These are phyloP conservation scores for Cairina moschata DNA, from an alignment of 2,113 vertebrate species.

Conservation along the genomic window DNA sequence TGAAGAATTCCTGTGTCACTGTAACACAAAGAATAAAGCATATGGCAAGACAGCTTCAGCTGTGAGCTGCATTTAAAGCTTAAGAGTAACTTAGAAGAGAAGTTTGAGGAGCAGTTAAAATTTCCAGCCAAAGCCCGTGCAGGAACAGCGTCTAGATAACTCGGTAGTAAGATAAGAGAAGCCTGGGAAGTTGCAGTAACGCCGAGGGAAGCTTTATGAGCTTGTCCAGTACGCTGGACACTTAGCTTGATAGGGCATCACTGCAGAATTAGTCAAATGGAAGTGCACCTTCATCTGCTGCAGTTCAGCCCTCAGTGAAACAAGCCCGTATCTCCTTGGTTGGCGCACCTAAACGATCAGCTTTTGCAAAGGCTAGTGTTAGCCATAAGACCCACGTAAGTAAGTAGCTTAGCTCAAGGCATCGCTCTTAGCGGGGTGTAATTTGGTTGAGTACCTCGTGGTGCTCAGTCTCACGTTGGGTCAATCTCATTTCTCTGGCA, in stretches of 20 bases:
- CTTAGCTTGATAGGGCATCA: background rate
- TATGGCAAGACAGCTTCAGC: background rate
- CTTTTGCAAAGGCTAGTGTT: background rate
- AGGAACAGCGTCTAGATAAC: background rate
- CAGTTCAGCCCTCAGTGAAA: background rate
- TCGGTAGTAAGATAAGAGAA: background rate
- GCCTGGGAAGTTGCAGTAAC: background rate
- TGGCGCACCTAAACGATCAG: background rate
- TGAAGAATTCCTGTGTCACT: background rate
- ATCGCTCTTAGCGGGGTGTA: background rate
- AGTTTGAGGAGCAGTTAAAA: background rate
- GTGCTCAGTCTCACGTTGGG: background rate
- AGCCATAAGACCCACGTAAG: rapidly evolving
- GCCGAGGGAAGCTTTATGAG: background rate
- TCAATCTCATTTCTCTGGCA: background rate
- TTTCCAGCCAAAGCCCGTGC: background rate
- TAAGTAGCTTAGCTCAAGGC: background rate
- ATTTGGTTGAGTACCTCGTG: background rate
- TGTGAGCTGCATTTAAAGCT: background rate
- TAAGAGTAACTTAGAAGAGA: background rate
- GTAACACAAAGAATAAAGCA: background rate
- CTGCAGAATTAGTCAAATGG: background rate
- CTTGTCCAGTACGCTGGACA: rapidly evolving
- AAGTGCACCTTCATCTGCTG: background rate
- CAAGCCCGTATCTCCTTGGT: background rate